These are phyloP conservation scores for Rhynchopsitta pachyrhyncha DNA, from an alignment of 2,113 vertebrate species.

Conservation along the genomic window DNA sequence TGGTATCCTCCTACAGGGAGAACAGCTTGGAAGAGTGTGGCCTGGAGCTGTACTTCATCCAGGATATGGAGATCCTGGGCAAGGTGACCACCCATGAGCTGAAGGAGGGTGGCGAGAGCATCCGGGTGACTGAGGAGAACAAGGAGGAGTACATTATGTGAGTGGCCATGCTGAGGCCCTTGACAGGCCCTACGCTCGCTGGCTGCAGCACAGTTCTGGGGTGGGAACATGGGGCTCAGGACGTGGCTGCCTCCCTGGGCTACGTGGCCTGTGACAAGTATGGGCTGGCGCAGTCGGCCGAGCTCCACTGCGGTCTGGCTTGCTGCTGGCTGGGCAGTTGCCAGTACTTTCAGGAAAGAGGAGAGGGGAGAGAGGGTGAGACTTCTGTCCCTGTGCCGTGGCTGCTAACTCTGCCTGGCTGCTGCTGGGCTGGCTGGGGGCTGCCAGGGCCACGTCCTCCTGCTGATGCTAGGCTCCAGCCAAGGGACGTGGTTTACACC, in stretches of 20 bases:
- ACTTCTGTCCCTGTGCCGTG: not conserved
- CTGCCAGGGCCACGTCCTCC: not conserved
- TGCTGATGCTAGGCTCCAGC: not conserved
- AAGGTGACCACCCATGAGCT: constrained; percentile 95
- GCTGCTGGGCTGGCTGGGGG: not conserved
- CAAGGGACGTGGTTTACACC: not conserved
- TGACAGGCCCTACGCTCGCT: fast-evolving
- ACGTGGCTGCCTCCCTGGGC: not conserved
- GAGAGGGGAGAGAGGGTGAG: constrained; percentile 48
- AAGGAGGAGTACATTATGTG: constrained; percentile 98
- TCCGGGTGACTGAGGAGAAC: constrained; percentile 93
- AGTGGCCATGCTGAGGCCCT: not conserved
- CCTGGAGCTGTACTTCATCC: constrained; percentile 95
- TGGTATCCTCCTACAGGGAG: constrained; percentile 73
- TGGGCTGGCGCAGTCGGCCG: not conserved
- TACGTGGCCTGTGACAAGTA: constrained; percentile 54
- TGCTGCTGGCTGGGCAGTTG: constrained; percentile 27
- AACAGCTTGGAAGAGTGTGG: constrained; percentile 95
- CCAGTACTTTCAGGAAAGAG: constrained; percentile 57
- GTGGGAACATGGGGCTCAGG: not conserved
- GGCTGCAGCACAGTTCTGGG: not conserved
- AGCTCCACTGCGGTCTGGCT: constrained; percentile 31
- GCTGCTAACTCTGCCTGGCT: not conserved
- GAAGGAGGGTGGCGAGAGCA: constrained; percentile 92
- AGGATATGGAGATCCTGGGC: constrained; percentile 98